Base-by-base conservation (phyloP, 2,888 invertebrate genomes). In the Leucophenga maculata region DNA sequence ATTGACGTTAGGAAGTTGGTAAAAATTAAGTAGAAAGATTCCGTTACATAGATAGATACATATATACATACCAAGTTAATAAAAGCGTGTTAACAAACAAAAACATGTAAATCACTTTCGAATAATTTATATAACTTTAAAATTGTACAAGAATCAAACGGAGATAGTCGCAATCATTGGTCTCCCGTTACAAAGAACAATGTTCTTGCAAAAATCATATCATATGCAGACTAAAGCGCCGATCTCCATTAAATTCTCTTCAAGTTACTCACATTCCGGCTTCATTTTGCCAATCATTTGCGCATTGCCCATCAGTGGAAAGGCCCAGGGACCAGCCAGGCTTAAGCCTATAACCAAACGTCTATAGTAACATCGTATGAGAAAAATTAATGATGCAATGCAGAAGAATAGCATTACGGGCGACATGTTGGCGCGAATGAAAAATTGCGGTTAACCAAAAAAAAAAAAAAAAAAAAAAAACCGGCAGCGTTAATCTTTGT, bases 281-380 rank as follows among this genome's bases (percentile, higher is more conserved):
- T 75, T 75, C n/a, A 87, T 68, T 73, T 84, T 85, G 31, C 81
- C 79, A 68, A 87, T 79, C 75, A 88, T 84, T 73, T 88, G 87
- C 3, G 85, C 77, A 79, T 86, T 87, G 46, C 88, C 88, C 64
- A 88, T 39, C 1, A 87, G 71, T 0, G 88, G 88, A 16, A 88
- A 22, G 0, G 85, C 85, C 85, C 83, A 82, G 16, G 88, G 88
- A n/a, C 88, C 88, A 1, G 85, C 78, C 59, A 88, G 75, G 48
- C 77, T 76, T 18, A 74, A 67, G 13, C 85, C 86, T 57, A 79
- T 54, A 11, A 71, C 69, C 57, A 81, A 76, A 32, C 82, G 66
- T 59, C 77, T 62, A 54, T 81, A 81, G 52, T 80, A 80, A 3
- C 65, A 69, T 69, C 73, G 77, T 31, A 80, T n/a, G 1, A 83